A percentile compares a stretch with the other conserved stretches of the same genome.
These are phyloP conservation scores for Labeo rohita DNA, from an alignment of 2,113 vertebrate genomes.

Conservation along the genomic window DNA sequence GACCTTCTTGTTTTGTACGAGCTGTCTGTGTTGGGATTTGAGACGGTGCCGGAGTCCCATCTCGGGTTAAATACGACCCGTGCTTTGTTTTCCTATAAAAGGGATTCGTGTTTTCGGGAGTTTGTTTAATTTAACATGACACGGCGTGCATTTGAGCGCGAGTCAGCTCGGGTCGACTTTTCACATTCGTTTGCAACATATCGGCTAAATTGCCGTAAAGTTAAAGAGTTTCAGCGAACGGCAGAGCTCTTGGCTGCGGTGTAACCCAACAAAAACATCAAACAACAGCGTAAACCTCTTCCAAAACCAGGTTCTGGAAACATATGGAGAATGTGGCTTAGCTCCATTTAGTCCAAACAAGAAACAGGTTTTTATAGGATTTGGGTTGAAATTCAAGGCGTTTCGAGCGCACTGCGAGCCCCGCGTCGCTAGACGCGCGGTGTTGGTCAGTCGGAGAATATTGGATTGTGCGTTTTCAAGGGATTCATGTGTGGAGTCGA, in stretches of 20 bases:
- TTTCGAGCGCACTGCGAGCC: not conserved
- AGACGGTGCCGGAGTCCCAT: not conserved
- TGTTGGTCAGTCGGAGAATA: slow-evolving; percentile 17
- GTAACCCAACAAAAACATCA: slow-evolving; percentile 51
- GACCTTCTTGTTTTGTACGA: not conserved
- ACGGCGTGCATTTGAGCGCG: not conserved
- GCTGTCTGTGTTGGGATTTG: not conserved
- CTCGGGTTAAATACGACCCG: not conserved
- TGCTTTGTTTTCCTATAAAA: slow-evolving; percentile 5
- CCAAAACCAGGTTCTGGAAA: slow-evolving; percentile 47
- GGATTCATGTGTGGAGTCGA: slow-evolving; percentile 27
- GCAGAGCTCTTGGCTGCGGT: slow-evolving; percentile 44
- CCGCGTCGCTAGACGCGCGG: not conserved
- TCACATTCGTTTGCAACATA: slow-evolving; percentile 29
- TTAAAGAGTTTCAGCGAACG: not conserved
- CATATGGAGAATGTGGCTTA: slow-evolving; percentile 48
- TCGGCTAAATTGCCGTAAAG: slow-evolving; percentile 33
- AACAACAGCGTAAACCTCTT: slow-evolving; percentile 32
- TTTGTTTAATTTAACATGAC: not conserved
- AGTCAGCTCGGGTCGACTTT: slow-evolving; percentile 28
- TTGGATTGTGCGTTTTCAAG: slow-evolving; percentile 19
- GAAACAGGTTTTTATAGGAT: slow-evolving; percentile 47
- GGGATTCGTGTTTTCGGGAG: not conserved
- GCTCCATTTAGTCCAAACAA: slow-evolving; percentile 44
- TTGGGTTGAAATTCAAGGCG: slow-evolving; percentile 36